Conservation (phyloP, 2,888 invertebrate species). For the Conchocele bisecta region DNA sequence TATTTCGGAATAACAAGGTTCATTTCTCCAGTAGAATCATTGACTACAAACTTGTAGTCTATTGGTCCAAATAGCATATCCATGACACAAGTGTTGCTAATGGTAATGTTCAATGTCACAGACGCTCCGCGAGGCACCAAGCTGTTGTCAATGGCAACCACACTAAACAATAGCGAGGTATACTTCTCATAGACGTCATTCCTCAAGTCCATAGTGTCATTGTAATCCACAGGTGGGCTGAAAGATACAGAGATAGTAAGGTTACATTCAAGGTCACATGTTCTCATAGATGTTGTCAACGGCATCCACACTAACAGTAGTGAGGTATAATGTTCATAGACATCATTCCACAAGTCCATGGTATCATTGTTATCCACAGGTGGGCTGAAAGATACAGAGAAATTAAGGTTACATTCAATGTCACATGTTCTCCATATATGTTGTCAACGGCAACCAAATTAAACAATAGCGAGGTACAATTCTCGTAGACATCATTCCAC, state of each 20-base stretch:
- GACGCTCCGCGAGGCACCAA: conserved; percentile 69
- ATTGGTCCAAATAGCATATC: conserved; percentile 69
- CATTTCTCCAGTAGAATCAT: conserved; percentile 66
- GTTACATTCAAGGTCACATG: too few species aligned
- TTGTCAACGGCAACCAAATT: not conserved
- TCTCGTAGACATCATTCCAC: too few species aligned
- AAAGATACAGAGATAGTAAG: conserved; percentile 21
- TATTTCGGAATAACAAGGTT: conserved; percentile 70
- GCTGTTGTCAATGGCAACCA: conserved; percentile 72
- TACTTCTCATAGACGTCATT: conserved; percentile 65
- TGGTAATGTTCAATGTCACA: conserved; percentile 61
- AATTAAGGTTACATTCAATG: too few species aligned
- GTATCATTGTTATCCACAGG: too few species aligned
- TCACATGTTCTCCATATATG: not conserved
- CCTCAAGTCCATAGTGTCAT: conserved; percentile 60
- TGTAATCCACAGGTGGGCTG: conserved; percentile 67
- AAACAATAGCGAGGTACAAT: too few species aligned
- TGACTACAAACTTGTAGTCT: conserved; percentile 56
- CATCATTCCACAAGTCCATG: too few species aligned
- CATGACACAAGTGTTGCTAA: conserved; percentile 76
- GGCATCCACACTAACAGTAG: too few species aligned
- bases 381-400: too few species aligned
- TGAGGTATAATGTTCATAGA: too few species aligned
- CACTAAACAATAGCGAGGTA: conserved; percentile 63
- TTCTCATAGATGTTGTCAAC: too few species aligned